Evolutionary conservation across 2,113 vertebrate genomes (phyloP).

Genomic region (Ahaetulla prasina): DNA sequence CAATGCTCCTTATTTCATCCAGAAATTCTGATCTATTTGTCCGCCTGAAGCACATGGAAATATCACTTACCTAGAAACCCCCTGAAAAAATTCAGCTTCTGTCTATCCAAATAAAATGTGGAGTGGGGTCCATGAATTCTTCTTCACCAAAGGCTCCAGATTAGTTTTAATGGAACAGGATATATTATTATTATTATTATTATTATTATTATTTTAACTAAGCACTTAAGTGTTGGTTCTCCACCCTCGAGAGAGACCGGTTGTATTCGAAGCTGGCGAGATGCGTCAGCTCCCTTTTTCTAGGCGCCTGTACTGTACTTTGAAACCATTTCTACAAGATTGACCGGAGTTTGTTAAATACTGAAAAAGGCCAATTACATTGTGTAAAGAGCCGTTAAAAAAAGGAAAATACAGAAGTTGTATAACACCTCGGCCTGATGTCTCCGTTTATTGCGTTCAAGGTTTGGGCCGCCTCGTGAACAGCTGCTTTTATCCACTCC

Average conservation of each 20-base stretch:
- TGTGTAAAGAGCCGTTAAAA: slow-evolving; percentile 72
- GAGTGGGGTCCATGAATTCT: not conserved
- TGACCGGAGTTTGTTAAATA: slow-evolving; percentile 75
- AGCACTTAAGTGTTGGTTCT: slow-evolving; percentile 65
- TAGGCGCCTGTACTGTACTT: slow-evolving; percentile 63
- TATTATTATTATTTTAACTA: slow-evolving; percentile 7
- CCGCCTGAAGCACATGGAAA: not conserved
- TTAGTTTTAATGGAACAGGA: slow-evolving; percentile 58
- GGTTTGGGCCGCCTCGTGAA: not conserved
- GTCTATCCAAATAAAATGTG: not conserved
- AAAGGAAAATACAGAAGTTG: slow-evolving; percentile 71
- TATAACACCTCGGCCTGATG: slow-evolving; percentile 59
- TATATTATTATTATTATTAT: slow-evolving; percentile 7
- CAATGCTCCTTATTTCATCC: not conserved
- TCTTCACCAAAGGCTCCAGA: slow-evolving; percentile 2
- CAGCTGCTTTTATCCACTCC: not conserved
- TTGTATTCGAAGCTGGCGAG: slow-evolving; percentile 57
- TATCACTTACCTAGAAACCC: not conserved
- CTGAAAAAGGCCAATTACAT: slow-evolving; percentile 58
- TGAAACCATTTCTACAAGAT: slow-evolving; percentile 72
- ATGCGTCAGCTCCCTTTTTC: slow-evolving; percentile 53
- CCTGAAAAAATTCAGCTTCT: slow-evolving; percentile 7
- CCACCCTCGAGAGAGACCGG: slow-evolving; percentile 50
- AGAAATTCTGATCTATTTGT: slow-evolving; percentile 5
- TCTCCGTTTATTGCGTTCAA: slow-evolving; percentile 20